Evolutionary conservation across 2,113 vertebrate genomes (phyloP).

Genomic region (Perca schrenkii): DNA sequence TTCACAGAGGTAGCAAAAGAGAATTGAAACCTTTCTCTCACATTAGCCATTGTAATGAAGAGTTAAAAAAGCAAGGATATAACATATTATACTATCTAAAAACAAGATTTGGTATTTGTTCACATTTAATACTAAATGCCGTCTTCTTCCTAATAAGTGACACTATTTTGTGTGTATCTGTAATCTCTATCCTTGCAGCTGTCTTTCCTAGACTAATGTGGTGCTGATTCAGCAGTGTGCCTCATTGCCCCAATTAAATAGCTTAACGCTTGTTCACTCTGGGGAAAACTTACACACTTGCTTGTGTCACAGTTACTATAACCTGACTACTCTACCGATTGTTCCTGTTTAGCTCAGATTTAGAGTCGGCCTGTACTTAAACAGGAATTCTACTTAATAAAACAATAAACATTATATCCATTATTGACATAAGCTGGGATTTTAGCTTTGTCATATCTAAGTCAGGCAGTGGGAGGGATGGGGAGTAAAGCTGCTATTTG

Average conservation of each 20-base stretch:
- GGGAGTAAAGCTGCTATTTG: conserved; percentile 19
- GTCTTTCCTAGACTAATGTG: conserved; percentile 50
- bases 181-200: conserved; percentile 51
- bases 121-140: background rate
- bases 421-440: conserved; percentile 47
- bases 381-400: conserved; percentile 10
- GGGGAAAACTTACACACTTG: conserved; percentile 52
- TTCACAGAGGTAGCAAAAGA: background rate
- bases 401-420: conserved; percentile 28
- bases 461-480: conserved; percentile 18
- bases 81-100: background rate
- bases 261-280: conserved; percentile 69
- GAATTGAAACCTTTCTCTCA: background rate
- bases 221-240: conserved; percentile 65
- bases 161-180: conserved; percentile 35
- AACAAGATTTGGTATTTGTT: conserved; percentile 2
- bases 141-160: conserved; percentile 5
- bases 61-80: background rate
- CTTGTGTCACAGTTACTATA: conserved; percentile 63
- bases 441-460: conserved; percentile 11
- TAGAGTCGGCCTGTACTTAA: conserved; percentile 6
- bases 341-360: conserved; percentile 20
- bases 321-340: conserved; percentile 43
- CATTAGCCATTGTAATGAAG: background rate
- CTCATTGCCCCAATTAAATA: conserved; percentile 69